These are phyloP conservation scores for Diadema setosum DNA, from an alignment of 35 echinoderm and acorn worm species.

Conservation along the genomic window DNA sequence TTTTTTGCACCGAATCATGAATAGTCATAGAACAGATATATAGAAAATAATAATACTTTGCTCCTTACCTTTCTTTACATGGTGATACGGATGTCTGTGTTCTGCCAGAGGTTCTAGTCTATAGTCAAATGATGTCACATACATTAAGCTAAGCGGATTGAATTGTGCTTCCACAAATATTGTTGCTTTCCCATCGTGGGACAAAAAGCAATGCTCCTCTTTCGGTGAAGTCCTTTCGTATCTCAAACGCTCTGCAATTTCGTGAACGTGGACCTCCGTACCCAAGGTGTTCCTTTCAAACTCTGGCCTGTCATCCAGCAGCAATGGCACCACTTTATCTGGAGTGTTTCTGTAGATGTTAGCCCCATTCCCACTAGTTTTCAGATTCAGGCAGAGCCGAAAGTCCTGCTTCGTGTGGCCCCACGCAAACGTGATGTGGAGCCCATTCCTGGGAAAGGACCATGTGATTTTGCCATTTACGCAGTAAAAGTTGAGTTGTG, in stretches of 20 bases:
- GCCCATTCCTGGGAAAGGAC: not conserved
- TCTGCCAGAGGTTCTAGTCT: not conserved
- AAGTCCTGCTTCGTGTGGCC: not conserved
- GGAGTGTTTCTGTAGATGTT: not conserved
- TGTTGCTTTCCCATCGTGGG: not conserved
- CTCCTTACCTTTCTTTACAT: not conserved
- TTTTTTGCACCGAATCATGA: too few species aligned
- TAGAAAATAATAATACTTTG: too few species aligned
- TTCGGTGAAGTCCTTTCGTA: conserved; percentile 2
- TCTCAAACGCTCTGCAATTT: not conserved
- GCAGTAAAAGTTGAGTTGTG: not conserved
- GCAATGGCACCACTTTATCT: not conserved
- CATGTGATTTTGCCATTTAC: not conserved
- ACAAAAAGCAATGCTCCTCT: not conserved
- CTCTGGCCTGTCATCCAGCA: not conserved
- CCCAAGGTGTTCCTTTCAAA: not conserved
- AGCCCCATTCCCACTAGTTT: not conserved
- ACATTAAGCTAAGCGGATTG: not conserved
- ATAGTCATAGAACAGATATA: too few species aligned
- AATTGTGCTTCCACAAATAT: not conserved
- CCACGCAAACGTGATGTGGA: not conserved
- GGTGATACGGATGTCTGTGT: not conserved
- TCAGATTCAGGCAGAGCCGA: not conserved
- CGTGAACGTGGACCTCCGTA: not conserved
- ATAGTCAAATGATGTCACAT: conserved; percentile 15